Evolutionary conservation across 2,113 vertebrate species (phyloP).

Genomic region (Thomomys bottae): DNA sequence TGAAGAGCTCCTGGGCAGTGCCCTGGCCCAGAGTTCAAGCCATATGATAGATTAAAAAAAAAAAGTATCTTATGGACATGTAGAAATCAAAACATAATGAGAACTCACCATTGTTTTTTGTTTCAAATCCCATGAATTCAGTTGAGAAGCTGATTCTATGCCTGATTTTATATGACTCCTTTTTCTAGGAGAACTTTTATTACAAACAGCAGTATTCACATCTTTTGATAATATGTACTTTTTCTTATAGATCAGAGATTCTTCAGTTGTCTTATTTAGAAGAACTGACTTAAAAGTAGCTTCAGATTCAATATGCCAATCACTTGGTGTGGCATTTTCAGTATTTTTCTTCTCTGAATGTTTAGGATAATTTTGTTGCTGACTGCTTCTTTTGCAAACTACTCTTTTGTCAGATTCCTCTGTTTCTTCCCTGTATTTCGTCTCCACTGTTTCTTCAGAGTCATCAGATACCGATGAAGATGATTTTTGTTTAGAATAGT

Average conservation of each 20-base stretch:
- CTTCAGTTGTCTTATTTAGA: slow-evolving; percentile 74
- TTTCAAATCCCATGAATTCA: slow-evolving; percentile 51
- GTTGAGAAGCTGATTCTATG: slow-evolving; percentile 61
- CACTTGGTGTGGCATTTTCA: slow-evolving; percentile 52
- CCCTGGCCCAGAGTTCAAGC: too few relatives aligned
- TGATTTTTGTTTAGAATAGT: slow-evolving; percentile 64
- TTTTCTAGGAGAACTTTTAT: slow-evolving; percentile 67
- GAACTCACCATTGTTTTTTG: slow-evolving; percentile 58
- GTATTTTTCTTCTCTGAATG: slow-evolving; percentile 52
- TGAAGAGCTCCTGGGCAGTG: too few relatives aligned
- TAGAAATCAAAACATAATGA: slow-evolving; percentile 27
- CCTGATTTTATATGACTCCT: slow-evolving; percentile 68
- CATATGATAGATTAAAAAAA: too few relatives aligned
- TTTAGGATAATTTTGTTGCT: slow-evolving; percentile 46
- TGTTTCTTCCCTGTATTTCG: slow-evolving; percentile 42
- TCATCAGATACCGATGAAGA: slow-evolving; percentile 71
- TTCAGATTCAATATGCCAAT: slow-evolving; percentile 66
- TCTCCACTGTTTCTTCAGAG: slow-evolving; percentile 60
- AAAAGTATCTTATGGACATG: background rate
- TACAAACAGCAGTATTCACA: slow-evolving; percentile 45
- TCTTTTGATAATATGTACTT: slow-evolving; percentile 67
- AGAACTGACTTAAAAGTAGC: slow-evolving; percentile 74
- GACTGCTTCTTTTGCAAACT: slow-evolving; percentile 32
- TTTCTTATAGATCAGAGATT: slow-evolving; percentile 69
- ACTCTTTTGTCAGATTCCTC: slow-evolving; percentile 23